Evolutionary conservation across 2,797 vertebrate species (phyloP).

Genomic region (Gymnothorax javanicus): DNA sequence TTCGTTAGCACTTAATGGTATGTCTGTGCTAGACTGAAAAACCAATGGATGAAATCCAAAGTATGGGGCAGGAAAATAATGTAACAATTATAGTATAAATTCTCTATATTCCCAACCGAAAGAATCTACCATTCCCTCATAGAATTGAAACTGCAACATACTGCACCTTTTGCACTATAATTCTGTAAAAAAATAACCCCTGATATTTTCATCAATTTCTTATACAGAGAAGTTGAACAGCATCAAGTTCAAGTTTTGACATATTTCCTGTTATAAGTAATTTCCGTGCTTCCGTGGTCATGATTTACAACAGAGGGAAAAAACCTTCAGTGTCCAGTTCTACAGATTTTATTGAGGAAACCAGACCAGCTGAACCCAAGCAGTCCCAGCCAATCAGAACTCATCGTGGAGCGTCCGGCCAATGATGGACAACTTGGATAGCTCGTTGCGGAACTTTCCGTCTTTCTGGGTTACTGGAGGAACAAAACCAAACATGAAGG

Average conservation of each 20-base stretch:
- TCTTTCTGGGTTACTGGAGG: slow-evolving; percentile 83
- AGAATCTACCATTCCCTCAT: not conserved
- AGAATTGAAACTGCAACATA: not conserved
- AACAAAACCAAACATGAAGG: not conserved
- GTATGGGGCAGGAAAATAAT: not conserved
- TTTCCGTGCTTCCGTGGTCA: not conserved
- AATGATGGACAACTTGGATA: slow-evolving; percentile 85
- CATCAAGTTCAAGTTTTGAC: not conserved
- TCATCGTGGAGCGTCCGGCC: slow-evolving; percentile 78
- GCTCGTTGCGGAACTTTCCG: slow-evolving; percentile 87
- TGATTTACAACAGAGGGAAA: not conserved
- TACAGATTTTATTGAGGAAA: not conserved
- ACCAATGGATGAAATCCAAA: not conserved
- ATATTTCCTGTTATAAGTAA: slow-evolving; percentile 7
- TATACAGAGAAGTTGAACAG: not conserved
- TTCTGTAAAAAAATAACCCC: not conserved
- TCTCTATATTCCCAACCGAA: not conserved
- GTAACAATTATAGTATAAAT: too few species aligned
- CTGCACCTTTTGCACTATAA: not conserved
- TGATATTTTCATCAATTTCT: not conserved
- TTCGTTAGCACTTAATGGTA: not conserved
- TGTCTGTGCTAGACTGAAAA: not conserved
- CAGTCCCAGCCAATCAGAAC: slow-evolving; percentile 77
- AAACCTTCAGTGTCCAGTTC: not conserved
- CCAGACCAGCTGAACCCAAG: slow-evolving; percentile 54